Conservation (phyloP, 37 sponge, comb jelly and placozoan species). For the Halisarca cf. caerulea region DNA sequence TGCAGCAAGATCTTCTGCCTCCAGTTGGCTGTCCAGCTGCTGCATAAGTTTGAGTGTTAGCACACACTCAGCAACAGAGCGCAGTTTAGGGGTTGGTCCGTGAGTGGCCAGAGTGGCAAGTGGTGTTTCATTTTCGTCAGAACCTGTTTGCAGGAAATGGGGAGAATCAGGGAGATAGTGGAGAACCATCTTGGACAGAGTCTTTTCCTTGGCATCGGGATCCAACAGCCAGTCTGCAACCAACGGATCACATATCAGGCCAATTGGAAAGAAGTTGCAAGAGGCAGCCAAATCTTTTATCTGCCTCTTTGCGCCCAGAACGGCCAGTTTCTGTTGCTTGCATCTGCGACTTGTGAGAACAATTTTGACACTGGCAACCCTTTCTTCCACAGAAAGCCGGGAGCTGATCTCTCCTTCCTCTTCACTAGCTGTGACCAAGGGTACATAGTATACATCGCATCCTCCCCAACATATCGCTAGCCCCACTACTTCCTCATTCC, state of each 20-base stretch:
- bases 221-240: slow-evolving; percentile 91
- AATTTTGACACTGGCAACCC: slow-evolving; percentile 28
- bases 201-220: slow-evolving; percentile 79
- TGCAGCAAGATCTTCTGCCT: slow-evolving; percentile 57
- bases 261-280: slow-evolving; percentile 42
- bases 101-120: slow-evolving; percentile 69
- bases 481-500: slow-evolving; percentile 67
- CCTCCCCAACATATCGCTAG: slow-evolving; percentile 88
- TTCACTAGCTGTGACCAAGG: background rate
- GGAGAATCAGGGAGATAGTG: slow-evolving; percentile 77
- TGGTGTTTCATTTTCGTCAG: slow-evolving; percentile 24
- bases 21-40: slow-evolving; percentile 58
- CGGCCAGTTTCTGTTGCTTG: slow-evolving; percentile 41
- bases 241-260: slow-evolving; percentile 57
- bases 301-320: slow-evolving; percentile 79
- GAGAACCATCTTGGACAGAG: slow-evolving; percentile 67
- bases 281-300: slow-evolving; percentile 57
- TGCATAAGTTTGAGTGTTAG: slow-evolving; percentile 66
- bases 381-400: background rate
- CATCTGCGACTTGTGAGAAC: slow-evolving; percentile 6
- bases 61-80: slow-evolving; percentile 64
- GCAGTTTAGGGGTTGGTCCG: slow-evolving; percentile 56
- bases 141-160: slow-evolving; percentile 39
- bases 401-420: background rate
- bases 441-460: slow-evolving; percentile 80